These are phyloP conservation scores for Thamnophis elegans DNA, from an alignment of 2,797 vertebrate species.

Conservation along the genomic window DNA sequence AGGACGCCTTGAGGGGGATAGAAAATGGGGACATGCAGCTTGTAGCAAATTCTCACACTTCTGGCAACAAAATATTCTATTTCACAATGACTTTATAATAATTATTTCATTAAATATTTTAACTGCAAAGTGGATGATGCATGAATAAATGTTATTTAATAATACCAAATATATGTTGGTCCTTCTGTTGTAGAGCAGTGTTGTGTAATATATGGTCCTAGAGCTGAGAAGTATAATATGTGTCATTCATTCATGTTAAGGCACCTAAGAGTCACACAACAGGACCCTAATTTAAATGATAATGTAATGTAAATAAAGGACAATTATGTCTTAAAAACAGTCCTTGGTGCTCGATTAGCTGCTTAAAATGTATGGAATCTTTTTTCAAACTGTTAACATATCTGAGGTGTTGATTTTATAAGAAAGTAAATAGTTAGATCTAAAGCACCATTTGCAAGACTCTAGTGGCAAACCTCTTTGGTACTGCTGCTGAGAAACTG, in stretches of 20 bases:
- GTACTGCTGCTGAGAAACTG: neutral
- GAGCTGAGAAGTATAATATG: neutral
- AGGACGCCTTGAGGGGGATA: neutral
- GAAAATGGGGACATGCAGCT: neutral
- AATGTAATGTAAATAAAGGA: neutral
- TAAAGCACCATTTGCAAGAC: neutral
- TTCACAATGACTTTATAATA: neutral
- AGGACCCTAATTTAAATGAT: neutral
- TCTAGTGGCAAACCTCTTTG: neutral
- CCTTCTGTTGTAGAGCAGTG: neutral
- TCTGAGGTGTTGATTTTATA: neutral
- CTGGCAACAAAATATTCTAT: neutral
- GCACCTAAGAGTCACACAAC: neutral
- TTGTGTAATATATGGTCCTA: neutral
- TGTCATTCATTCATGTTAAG: neutral
- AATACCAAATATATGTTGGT: neutral
- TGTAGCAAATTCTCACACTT: neutral
- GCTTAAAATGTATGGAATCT: neutral
- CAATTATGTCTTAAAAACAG: constrained; percentile 4
- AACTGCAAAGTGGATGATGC: neutral
- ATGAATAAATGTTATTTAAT: neutral
- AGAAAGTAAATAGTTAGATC: neutral
- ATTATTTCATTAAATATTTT: neutral
- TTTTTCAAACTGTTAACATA: constrained; percentile 8
- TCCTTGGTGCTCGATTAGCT: neutral